Percentiles rank a stretch among this genome's conserved stretches.
phyloP scores from a whole-genome alignment of 2,888 invertebrate species.

The Drosophila ustulata region DNA sequence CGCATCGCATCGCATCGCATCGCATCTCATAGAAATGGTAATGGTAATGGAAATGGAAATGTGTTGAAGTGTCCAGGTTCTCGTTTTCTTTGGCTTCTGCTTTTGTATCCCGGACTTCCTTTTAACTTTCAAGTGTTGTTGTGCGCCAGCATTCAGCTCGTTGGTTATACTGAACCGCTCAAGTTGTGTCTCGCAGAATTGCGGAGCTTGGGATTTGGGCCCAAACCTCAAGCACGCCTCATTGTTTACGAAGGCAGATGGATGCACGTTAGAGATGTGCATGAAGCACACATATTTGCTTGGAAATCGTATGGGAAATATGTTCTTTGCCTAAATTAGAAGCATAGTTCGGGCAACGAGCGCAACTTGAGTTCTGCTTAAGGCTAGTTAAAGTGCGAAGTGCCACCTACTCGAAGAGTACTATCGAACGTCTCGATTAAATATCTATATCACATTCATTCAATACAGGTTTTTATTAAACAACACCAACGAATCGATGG shows the following conservation, averaged over 20 bases:
- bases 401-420: not conserved
- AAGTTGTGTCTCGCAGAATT: not conserved
- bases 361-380: not conserved
- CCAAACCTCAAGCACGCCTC: constrained; percentile 2
- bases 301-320: not conserved
- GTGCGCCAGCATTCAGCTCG: constrained; percentile 10
- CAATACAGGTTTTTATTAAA: not conserved
- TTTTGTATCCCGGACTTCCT: constrained; percentile 4
- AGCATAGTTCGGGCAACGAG: not conserved
- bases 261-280: not conserved
- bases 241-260: not conserved
- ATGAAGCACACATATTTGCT: not conserved
- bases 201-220: not conserved
- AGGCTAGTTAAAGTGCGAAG: not conserved
- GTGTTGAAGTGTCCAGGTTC: constrained; percentile 50
- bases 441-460: no score
- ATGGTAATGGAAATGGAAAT: constrained; percentile 29
- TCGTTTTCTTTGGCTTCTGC: constrained; percentile 9
- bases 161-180: constrained; percentile 13
- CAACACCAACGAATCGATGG: not conserved
- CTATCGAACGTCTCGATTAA: no score
- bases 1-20: not conserved
- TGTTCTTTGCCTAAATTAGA: not conserved
- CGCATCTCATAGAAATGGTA: not conserved
- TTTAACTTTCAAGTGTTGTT: constrained; percentile 31